Conservation (phyloP, 1,140 invertebrate species). For the Penaeus japonicus region DNA sequence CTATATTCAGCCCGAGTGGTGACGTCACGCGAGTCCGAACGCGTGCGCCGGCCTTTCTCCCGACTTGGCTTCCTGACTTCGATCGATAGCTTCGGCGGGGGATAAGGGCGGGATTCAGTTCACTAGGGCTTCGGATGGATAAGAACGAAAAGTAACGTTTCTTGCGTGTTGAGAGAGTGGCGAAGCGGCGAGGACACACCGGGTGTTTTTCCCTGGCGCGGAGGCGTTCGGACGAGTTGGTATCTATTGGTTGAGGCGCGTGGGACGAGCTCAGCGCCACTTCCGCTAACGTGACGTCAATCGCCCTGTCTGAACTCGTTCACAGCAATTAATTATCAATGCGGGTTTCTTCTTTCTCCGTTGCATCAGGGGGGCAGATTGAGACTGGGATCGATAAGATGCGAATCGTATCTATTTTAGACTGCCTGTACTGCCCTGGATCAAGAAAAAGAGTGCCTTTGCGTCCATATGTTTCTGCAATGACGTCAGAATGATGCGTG, state of each 20-base stretch:
- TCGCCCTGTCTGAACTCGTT: conserved; percentile 33
- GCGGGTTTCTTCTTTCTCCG: background rate
- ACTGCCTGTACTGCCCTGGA: background rate
- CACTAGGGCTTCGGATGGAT: too few relatives aligned
- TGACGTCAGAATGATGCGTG: conserved; percentile 4
- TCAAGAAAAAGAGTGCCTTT: background rate
- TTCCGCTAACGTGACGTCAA: conserved; percentile 23
- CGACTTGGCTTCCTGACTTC: too few relatives aligned
- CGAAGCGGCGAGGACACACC: too few relatives aligned
- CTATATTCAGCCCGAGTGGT: background rate
- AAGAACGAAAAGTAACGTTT: too few relatives aligned
- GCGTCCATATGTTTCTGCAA: background rate
- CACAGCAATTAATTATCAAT: conserved; percentile 24
- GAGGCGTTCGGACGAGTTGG: background rate
- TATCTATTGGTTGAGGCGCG: background rate
- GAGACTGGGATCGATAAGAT: too few relatives aligned
- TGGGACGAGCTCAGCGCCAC: background rate
- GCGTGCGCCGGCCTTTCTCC: background rate
- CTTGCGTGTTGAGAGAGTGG: too few relatives aligned
- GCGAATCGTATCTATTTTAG: too few relatives aligned
- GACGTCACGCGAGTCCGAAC: background rate
- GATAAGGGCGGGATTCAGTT: too few relatives aligned
- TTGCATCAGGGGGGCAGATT: too few relatives aligned
- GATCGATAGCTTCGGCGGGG: too few relatives aligned
- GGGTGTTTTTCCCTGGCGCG: background rate